Conservation (phyloP, 2,797 vertebrate genomes). For the Rhynchonycteris naso region DNA sequence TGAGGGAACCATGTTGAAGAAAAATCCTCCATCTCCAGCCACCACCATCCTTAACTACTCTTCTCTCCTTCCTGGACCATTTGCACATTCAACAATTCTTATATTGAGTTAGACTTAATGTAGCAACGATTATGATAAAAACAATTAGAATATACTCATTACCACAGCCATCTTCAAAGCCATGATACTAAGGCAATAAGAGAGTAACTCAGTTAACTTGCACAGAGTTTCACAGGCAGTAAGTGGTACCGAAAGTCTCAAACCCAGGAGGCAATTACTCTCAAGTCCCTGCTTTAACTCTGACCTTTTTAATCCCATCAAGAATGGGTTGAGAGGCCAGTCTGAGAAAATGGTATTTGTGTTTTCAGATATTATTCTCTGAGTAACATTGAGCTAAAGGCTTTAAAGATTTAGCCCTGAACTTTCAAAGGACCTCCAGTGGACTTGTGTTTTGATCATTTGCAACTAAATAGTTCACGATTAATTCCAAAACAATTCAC, state of each 20-base stretch:
- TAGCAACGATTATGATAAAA: not conserved
- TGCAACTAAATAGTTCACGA: constrained; percentile 39
- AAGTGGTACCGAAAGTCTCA: not conserved
- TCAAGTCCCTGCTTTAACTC: not conserved
- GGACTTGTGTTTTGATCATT: constrained; percentile 39
- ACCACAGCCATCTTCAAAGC: not conserved
- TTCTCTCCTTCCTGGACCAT: not conserved
- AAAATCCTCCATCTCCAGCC: rapidly evolving
- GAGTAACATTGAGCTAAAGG: constrained; percentile 19
- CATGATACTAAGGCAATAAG: not conserved
- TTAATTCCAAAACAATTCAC: constrained; percentile 57
- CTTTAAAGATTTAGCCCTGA: constrained; percentile 21
- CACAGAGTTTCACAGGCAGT: not conserved
- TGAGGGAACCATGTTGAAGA: not conserved
- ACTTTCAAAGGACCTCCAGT: constrained; percentile 33
- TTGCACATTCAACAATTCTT: not conserved
- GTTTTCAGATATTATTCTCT: constrained; percentile 1
- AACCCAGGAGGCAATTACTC: not conserved
- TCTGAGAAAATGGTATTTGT: constrained; percentile 29
- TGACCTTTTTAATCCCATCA: not conserved
- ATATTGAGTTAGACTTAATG: not conserved
- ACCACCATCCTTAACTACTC: not conserved
- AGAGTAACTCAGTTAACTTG: not conserved
- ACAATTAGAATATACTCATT: not conserved
- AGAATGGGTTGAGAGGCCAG: not conserved